phyloP scores from a whole-genome alignment of 2,888 invertebrate species.

The Uropetala carovei region DNA sequence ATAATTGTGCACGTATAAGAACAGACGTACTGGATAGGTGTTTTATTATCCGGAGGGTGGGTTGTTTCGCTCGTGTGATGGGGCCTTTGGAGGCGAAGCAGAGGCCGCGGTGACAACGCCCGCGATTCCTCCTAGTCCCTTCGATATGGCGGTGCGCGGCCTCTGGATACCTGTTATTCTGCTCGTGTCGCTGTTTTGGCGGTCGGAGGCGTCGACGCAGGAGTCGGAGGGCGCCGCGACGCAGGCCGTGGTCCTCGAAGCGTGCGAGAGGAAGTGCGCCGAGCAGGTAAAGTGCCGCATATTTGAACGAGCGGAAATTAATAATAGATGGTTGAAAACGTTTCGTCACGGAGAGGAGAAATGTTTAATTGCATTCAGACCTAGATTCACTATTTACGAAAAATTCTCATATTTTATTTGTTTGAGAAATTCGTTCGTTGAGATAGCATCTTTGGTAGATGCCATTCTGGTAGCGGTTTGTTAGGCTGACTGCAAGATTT shows the following conservation, averaged over 20 bases:
- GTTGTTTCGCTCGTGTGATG: background rate
- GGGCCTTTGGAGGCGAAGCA: background rate
- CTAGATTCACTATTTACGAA: no score
- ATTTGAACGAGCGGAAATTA: no score
- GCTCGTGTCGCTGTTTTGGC: background rate
- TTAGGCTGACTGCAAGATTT: no score
- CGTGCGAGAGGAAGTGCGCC: conserved; percentile 57
- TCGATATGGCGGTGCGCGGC: background rate
- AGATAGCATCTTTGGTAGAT: no score
- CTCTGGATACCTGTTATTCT: conserved; percentile 30
- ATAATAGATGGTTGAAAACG: no score
- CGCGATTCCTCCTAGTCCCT: background rate
- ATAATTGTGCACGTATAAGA: no score
- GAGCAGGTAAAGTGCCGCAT: conserved; percentile 46
- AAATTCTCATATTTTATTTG: no score
- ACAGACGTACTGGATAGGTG: background rate
- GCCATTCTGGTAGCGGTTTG: no score
- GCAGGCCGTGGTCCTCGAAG: conserved; percentile 47
- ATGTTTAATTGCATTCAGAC: no score
- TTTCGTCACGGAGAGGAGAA: no score
- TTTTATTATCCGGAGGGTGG: background rate
- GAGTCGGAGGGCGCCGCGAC: background rate
- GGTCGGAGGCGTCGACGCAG: background rate
- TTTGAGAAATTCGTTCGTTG: no score
- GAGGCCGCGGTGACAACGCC: background rate